Conservation (phyloP, 2,888 invertebrate species). For the Rotaria magnacalcarata region DNA sequence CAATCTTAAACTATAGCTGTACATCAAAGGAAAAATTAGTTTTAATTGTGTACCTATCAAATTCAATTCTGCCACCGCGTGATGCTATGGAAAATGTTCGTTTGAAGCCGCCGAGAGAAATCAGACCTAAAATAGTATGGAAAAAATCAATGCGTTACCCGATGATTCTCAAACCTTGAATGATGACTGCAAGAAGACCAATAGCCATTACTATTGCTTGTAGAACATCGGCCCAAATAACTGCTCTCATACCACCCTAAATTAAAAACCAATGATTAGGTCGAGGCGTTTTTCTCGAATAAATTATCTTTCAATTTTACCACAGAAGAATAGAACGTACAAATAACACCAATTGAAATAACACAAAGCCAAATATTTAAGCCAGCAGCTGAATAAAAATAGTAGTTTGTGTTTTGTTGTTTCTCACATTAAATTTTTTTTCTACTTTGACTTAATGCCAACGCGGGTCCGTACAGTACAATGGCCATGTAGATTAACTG, state of each 20-base stretch:
- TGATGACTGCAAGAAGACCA: constrained; percentile 57
- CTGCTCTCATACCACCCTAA: constrained; percentile 61
- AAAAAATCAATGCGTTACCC: constrained; percentile 50
- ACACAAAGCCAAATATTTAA: constrained; percentile 54
- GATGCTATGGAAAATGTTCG: constrained; percentile 45
- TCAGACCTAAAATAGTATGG: constrained; percentile 41
- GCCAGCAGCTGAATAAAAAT: constrained; percentile 53
- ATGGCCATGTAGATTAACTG: constrained; percentile 66
- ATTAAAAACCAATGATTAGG: constrained; percentile 61
- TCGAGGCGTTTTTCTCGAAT: constrained; percentile 71
- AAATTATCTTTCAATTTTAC: constrained; percentile 50
- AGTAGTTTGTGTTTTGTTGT: not conserved
- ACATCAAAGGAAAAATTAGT: not conserved
- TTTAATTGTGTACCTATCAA: constrained; percentile 52
- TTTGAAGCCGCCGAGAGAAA: constrained; percentile 54
- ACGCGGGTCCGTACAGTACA: constrained; percentile 79
- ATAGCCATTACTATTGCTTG: constrained; percentile 60
- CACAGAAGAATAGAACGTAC: constrained; percentile 59
- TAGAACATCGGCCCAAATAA: constrained; percentile 61
- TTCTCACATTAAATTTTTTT: not conserved
- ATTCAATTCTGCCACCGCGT: constrained; percentile 52
- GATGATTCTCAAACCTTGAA: constrained; percentile 47
- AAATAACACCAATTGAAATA: constrained; percentile 55
- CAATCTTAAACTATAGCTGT: not conserved
- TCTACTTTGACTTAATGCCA: constrained; percentile 68